phyloP scores from a whole-genome alignment of 2,113 vertebrate species.

The Lophotis ruficrista region DNA sequence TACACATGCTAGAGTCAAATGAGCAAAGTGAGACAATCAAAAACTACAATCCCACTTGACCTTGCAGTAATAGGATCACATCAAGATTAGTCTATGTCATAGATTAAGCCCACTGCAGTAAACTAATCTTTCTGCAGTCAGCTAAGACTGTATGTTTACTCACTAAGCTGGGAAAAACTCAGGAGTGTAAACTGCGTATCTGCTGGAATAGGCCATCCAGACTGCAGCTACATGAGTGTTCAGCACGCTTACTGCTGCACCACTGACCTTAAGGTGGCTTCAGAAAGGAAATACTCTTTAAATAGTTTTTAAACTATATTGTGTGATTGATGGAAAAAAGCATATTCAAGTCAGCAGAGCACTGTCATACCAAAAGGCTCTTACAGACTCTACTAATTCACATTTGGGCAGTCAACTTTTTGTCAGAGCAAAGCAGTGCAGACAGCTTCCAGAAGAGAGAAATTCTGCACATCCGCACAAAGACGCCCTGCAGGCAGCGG shows the following conservation, averaged over 20 bases:
- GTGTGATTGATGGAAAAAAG: background rate
- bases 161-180: background rate
- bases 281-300: background rate
- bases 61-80: constrained; percentile 71
- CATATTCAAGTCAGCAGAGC: background rate
- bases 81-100: constrained; percentile 61
- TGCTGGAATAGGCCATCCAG: background rate
- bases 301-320: background rate
- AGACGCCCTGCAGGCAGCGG: background rate
- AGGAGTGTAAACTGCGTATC: background rate
- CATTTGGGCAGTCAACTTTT: background rate
- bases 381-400: background rate
- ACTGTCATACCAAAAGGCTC: background rate
- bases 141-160: background rate
- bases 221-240: background rate
- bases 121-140: constrained; percentile 45
- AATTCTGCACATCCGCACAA: background rate
- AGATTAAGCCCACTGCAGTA: constrained; percentile 32
- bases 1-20: background rate
- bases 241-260: background rate
- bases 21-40: background rate
- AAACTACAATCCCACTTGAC: constrained; percentile 41
- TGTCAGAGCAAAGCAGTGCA: background rate
- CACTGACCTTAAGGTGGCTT: background rate
- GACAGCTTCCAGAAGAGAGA: background rate